These are phyloP conservation scores for Herpetotheres cachinnans DNA, from an alignment of 2,113 vertebrate genomes.

Conservation along the genomic window DNA sequence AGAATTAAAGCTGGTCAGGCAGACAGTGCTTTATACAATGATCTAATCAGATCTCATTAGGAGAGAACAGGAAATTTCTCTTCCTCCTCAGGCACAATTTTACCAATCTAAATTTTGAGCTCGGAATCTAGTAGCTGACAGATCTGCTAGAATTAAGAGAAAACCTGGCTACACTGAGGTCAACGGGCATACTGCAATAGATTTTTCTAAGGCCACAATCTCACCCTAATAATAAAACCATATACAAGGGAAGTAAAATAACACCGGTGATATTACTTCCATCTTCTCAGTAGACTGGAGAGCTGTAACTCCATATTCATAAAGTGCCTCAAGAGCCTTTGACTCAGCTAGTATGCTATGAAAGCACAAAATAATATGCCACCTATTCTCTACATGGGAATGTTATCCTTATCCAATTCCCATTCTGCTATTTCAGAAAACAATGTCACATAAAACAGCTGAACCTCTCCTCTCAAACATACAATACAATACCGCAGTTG, in stretches of 20 bases:
- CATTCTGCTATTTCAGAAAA: conserved; percentile 26
- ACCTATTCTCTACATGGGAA: conserved; percentile 47
- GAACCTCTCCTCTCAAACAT: conserved; percentile 37
- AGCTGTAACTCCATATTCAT: conserved; percentile 47
- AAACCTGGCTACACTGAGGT: neutral
- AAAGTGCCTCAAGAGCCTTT: neutral
- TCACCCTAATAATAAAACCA: conserved; percentile 4
- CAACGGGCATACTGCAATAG: neutral
- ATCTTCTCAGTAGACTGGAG: neutral
- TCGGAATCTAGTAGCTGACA: neutral
- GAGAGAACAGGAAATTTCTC: conserved; percentile 35
- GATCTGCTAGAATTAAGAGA: neutral
- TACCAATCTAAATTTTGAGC: neutral
- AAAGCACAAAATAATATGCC: conserved; percentile 27
- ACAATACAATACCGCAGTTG: neutral
- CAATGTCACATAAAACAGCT: neutral
- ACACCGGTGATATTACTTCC: neutral
- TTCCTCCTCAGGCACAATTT: conserved; percentile 37
- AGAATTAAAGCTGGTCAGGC: conserved; percentile 28
- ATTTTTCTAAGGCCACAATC: neutral
- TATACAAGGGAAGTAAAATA: neutral
- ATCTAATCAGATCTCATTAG: conserved; percentile 46
- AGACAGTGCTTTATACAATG: neutral
- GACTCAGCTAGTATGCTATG: neutral
- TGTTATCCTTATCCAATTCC: conserved; percentile 27